Percentiles rank a stretch among this genome's conserved stretches.
Conservation (phyloP, 2,797 vertebrate genomes). For the Gambelia wislizenii region DNA sequence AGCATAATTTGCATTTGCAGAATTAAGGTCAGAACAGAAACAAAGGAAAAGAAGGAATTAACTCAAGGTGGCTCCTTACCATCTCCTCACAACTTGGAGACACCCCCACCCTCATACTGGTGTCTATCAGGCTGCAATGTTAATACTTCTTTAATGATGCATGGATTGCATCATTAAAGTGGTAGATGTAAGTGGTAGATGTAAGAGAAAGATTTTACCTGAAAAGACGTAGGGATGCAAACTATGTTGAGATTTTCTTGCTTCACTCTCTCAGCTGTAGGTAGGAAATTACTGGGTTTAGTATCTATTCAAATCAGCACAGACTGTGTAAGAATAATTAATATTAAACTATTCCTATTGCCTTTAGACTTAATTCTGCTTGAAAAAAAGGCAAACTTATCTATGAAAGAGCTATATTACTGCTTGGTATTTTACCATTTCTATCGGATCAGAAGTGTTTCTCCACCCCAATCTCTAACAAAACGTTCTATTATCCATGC, state of each 20-base stretch:
- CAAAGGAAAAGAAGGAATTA: neutral
- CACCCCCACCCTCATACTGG: too few relatives aligned
- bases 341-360: constrained; percentile 53
- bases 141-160: neutral
- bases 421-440: constrained; percentile 35
- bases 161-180: neutral
- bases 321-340: constrained; percentile 7
- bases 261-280: constrained; percentile 90
- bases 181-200: too few relatives aligned
- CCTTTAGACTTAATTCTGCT: constrained; percentile 50
- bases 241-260: constrained; percentile 92
- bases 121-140: too few relatives aligned
- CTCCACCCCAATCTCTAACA: neutral
- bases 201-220: constrained; percentile 78
- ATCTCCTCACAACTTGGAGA: too few relatives aligned
- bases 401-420: neutral
- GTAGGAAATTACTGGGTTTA: neutral
- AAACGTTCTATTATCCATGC: neutral
- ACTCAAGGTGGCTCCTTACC: neutral
- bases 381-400: constrained; percentile 48
- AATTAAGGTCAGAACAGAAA: neutral
- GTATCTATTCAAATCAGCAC: neutral
- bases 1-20: neutral
- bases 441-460: constrained; percentile 30
- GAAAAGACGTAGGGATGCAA: constrained; percentile 96